A percentile compares a stretch with the other conserved stretches of the same genome.
Evolutionary conservation across 2,888 invertebrate species (phyloP).

Genomic region (Kuschelorhynchus macadamiae): DNA sequence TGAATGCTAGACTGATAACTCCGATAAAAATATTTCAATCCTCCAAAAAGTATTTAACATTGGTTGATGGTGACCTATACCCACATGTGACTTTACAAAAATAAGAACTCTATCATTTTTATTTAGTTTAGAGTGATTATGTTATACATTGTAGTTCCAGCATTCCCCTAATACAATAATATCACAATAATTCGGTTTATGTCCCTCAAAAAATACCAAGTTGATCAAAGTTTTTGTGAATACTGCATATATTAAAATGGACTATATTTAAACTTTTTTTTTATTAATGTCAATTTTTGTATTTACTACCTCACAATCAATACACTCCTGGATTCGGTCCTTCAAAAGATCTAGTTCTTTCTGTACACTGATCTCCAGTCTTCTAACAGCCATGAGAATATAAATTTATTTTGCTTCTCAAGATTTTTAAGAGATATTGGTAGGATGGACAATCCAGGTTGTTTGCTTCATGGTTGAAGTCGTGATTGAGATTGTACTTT

Average conservation of each 20-base stretch:
- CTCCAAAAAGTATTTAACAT: no score
- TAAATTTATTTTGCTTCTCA: no score
- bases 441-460: not conserved
- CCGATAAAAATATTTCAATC: no score
- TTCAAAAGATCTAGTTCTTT: not conserved
- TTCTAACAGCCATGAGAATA: no score
- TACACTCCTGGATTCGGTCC: not conserved
- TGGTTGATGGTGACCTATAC: no score
- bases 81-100: no score
- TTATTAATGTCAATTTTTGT: not conserved
- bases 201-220: not conserved
- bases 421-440: not conserved
- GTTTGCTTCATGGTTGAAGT: not conserved
- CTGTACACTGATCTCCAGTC: no score
- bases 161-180: not conserved
- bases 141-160: not conserved
- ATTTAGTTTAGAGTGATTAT: not conserved
- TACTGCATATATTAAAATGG: not conserved
- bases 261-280: not conserved
- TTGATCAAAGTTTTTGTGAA: not conserved
- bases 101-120: not conserved
- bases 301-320: not conserved
- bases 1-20: no score
- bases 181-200: not conserved
- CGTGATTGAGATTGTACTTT: not conserved